Conservation (phyloP, 2,888 invertebrate genomes). For the Bursaphelenchus okinawaensis region DNA sequence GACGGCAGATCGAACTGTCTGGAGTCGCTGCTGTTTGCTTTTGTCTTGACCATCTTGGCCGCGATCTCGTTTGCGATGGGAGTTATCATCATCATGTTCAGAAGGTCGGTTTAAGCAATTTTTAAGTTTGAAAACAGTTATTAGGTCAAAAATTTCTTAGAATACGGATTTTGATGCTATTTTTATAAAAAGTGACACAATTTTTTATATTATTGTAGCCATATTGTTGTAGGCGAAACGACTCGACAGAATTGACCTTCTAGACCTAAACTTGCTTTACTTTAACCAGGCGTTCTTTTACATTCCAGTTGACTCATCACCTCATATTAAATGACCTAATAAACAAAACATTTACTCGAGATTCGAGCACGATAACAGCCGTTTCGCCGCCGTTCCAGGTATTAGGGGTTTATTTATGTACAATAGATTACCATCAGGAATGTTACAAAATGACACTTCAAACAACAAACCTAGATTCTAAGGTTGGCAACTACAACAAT, state of each 20-base stretch:
- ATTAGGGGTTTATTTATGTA: neutral
- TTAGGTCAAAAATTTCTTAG: too few species aligned
- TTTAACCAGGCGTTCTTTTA: too few species aligned
- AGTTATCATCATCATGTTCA: neutral
- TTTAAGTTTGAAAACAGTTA: too few species aligned
- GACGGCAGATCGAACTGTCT: conserved; percentile 3
- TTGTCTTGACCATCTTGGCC: conserved; percentile 1
- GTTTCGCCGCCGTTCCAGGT: neutral
- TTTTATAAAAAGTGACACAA: too few species aligned
- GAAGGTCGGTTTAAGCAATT: conserved; percentile 1
- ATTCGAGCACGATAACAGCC: neutral
- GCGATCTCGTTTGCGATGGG: conserved; percentile 3
- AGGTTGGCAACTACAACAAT: neutral
- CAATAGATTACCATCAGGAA: neutral
- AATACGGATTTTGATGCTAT: too few species aligned
- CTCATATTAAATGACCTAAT: neutral
- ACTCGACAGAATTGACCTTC: neutral
- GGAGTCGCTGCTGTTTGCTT: neutral
- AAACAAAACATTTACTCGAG: neutral
- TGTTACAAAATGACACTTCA: too few species aligned
- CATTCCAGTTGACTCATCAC: neutral
- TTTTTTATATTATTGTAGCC: neutral
- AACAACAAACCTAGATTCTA: too few species aligned
- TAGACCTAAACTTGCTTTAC: too few species aligned
- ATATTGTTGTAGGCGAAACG: neutral